Evolutionary conservation across 2,113 vertebrate genomes (phyloP).

Genomic region (Tricholaema leucomelas): DNA sequence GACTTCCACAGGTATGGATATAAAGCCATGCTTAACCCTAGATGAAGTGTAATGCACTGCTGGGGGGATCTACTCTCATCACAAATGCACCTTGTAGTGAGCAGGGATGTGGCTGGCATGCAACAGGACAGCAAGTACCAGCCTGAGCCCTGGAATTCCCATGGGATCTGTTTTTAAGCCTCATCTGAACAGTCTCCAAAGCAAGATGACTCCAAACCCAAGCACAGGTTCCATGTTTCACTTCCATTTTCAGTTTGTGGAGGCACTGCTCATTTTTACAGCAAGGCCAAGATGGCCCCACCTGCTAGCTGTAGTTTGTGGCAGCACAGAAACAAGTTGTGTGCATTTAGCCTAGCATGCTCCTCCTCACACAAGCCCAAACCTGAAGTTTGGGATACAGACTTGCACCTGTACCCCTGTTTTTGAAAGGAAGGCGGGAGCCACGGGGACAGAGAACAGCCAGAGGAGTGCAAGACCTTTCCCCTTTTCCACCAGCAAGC

Average conservation of each 20-base stretch:
- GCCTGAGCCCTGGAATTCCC: neutral
- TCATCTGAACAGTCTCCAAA: neutral
- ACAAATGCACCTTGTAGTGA: neutral
- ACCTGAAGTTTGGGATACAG: neutral
- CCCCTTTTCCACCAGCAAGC: neutral
- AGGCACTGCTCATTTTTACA: neutral
- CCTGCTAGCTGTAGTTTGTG: neutral
- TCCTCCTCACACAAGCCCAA: neutral
- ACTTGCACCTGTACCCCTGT: neutral
- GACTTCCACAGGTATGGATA: neutral
- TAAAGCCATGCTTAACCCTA: neutral
- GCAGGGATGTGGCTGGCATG: neutral
- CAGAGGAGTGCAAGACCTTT: neutral
- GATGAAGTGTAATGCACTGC: neutral
- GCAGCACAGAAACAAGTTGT: neutral
- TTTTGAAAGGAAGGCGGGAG: neutral
- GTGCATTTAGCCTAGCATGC: neutral
- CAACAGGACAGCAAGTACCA: neutral
- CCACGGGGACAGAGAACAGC: neutral
- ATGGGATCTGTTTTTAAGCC: neutral
- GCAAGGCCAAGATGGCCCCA: neutral
- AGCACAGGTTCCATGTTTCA: neutral
- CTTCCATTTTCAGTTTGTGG: neutral
- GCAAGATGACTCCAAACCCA: neutral
- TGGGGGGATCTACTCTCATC: neutral